Percentiles rank a stretch among this genome's conserved stretches.
Evolutionary conservation across 2,113 vertebrate species (phyloP).

Genomic region (Tupaia chinensis): DNA sequence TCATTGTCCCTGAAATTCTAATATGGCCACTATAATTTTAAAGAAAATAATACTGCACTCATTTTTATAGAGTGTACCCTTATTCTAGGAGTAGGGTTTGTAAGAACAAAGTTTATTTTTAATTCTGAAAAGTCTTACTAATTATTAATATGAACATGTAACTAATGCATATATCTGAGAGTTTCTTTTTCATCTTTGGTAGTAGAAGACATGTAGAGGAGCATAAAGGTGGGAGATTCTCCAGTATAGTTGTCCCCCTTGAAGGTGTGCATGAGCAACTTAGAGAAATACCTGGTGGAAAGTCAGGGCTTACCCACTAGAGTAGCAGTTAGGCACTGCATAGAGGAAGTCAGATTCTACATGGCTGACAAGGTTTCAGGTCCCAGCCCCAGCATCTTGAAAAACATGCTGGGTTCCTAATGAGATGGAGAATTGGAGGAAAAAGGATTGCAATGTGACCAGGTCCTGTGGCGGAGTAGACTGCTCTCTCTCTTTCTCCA

Average conservation of each 20-base stretch:
- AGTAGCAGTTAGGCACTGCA: no score
- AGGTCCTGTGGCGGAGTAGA: no score
- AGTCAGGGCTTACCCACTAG: neutral
- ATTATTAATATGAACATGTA: neutral
- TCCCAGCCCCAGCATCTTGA: no score
- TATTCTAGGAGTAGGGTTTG: neutral
- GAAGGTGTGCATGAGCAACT: neutral
- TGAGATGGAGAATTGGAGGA: no score
- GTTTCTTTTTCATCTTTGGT: neutral
- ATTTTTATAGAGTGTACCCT: neutral
- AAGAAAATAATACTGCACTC: conserved; percentile 19
- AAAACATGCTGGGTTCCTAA: no score
- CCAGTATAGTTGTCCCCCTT: neutral
- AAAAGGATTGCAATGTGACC: no score
- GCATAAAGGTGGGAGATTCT: neutral
- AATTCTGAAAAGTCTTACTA: neutral
- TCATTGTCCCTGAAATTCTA: neutral
- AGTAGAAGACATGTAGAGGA: neutral
- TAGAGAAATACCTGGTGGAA: neutral
- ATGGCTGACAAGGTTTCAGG: no score
- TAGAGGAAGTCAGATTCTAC: no score
- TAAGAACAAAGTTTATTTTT: conserved; percentile 40
- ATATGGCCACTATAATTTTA: neutral
- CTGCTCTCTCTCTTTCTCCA: no score
- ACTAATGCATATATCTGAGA: neutral